Conservation (phyloP, 2,797 vertebrate genomes). For the Spinus pinus region DNA sequence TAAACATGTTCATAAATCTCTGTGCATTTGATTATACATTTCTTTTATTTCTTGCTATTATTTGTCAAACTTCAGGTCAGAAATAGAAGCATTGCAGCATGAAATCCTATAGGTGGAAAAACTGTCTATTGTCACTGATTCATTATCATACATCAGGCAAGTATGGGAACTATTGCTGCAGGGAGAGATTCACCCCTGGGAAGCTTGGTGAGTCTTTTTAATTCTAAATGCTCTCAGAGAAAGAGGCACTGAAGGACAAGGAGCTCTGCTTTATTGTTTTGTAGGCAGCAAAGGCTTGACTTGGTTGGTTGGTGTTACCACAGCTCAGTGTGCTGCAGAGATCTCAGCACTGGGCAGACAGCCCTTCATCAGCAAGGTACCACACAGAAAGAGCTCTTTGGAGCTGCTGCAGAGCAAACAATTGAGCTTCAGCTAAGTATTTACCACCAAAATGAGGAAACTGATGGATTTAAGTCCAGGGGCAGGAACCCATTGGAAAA, state of each 20-base stretch:
- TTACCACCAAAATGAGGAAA: neutral
- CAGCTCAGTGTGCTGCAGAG: neutral
- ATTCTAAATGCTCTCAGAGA: neutral
- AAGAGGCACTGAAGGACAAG: neutral
- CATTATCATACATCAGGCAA: neutral
- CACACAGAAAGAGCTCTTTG: neutral
- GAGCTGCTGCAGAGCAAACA: neutral
- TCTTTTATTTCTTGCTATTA: neutral
- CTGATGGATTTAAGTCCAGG: neutral
- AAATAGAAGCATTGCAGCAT: neutral
- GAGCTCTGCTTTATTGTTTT: neutral
- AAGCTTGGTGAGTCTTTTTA: neutral
- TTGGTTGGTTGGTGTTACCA: neutral
- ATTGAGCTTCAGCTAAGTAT: neutral
- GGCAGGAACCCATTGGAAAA: neutral
- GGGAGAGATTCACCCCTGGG: neutral
- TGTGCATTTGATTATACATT: neutral
- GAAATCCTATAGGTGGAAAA: neutral
- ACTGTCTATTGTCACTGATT: neutral
- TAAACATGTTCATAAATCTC: neutral
- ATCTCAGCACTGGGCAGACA: neutral
- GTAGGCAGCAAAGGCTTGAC: neutral
- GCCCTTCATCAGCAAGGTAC: neutral
- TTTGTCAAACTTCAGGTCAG: neutral
- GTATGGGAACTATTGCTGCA: neutral